Percentiles rank a stretch among this genome's conserved stretches.
phyloP scores from a whole-genome alignment of 1,140 invertebrate genomes.

The Maniola jurtina region DNA sequence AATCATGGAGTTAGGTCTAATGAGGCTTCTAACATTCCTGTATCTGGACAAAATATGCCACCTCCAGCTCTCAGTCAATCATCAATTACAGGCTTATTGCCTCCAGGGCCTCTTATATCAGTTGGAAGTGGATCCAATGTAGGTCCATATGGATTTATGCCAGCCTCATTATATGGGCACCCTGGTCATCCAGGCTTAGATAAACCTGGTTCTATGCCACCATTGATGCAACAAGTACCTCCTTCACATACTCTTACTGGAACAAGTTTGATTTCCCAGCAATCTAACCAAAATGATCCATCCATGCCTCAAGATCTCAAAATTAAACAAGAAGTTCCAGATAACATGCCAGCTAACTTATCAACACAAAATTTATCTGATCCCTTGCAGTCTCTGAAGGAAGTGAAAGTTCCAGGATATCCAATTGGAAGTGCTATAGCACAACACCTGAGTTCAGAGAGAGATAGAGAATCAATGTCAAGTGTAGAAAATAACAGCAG shows the following conservation, averaged over 20 bases:
- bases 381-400: conserved; percentile 87
- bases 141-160: conserved; percentile 79
- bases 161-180: conserved; percentile 66
- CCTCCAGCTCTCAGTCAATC: conserved; percentile 76
- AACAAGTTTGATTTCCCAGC: conserved; percentile 52
- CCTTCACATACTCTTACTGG: conserved; percentile 68
- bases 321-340: conserved; percentile 87
- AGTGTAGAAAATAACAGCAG: conserved; percentile 70
- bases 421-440: conserved; percentile 75
- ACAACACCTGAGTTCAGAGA: conserved; percentile 68
- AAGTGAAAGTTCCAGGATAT: conserved; percentile 90
- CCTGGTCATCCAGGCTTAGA: conserved; percentile 64
- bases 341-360: conserved; percentile 72
- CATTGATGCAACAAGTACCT: conserved; percentile 78
- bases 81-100: conserved; percentile 76
- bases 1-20: conserved; percentile 60
- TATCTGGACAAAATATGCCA: conserved; percentile 61
- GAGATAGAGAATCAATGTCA: conserved; percentile 71
- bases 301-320: conserved; percentile 88
- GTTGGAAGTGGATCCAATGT: conserved; percentile 75
- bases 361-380: conserved; percentile 81
- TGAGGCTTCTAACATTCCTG: conserved; percentile 52
- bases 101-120: conserved; percentile 79
- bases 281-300: conserved; percentile 71
- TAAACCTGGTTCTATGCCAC: conserved; percentile 65